Evolutionary conservation across 2,797 vertebrate species (phyloP).

Genomic region (Cossypha caffra): DNA sequence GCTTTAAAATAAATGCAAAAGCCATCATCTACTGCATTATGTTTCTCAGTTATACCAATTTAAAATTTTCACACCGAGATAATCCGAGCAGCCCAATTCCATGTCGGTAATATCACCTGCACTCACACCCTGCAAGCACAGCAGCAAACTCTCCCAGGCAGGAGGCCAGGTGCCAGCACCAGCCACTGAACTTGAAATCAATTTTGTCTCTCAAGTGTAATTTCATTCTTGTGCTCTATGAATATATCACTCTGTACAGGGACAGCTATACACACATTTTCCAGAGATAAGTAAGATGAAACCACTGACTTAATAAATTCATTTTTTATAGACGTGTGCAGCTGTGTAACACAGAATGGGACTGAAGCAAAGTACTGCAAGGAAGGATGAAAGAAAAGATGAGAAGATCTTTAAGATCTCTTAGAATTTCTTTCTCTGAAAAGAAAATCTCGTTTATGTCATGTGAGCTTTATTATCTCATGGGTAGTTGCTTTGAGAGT

Average conservation of each 20-base stretch:
- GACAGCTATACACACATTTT: neutral
- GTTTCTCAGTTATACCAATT: conserved; percentile 22
- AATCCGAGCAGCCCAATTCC: neutral
- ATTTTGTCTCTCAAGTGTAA: conserved; percentile 41
- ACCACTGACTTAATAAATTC: conserved; percentile 19
- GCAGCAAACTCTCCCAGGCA: neutral
- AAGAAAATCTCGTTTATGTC: neutral
- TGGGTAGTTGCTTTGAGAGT: neutral
- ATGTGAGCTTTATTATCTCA: neutral
- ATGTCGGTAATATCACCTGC: neutral
- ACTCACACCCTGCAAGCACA: neutral
- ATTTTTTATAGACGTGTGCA: neutral
- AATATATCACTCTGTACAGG: neutral
- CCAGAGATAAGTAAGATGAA: conserved; percentile 33
- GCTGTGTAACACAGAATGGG: neutral
- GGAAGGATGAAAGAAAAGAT: neutral
- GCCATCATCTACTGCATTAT: neutral
- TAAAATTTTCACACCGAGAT: conserved; percentile 20
- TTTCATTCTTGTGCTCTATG: neutral
- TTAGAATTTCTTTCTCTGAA: neutral
- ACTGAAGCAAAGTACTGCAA: neutral
- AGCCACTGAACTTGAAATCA: conserved; percentile 33
- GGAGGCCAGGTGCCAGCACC: conserved; percentile 5
- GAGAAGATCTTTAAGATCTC: neutral
- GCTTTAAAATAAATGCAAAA: conserved; percentile 53